These are phyloP conservation scores for Pseudoatta argentina DNA, from an alignment of 1,140 invertebrate genomes.

Conservation along the genomic window DNA sequence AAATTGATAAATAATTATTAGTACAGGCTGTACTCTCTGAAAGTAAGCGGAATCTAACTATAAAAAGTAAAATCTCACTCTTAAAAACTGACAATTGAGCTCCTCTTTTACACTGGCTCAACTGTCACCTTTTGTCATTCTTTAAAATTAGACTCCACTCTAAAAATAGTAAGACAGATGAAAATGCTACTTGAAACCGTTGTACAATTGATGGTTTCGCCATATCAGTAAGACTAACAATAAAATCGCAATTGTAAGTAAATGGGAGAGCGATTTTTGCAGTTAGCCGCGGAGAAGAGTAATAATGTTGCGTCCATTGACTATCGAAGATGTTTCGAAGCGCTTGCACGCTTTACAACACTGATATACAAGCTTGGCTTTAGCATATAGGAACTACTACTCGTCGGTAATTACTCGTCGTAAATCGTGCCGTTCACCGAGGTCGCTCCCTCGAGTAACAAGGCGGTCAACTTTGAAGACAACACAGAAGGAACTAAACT, in stretches of 20 bases:
- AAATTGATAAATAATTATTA: neutral
- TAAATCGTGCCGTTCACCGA: slow-evolving; percentile 76
- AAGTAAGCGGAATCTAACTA: too few species aligned
- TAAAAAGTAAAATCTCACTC: too few species aligned
- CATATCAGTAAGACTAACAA: neutral
- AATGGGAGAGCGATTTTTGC: slow-evolving; percentile 8
- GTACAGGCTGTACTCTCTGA: too few species aligned
- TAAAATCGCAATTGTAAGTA: slow-evolving; percentile 31
- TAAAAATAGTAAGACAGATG: neutral
- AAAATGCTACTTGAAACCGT: neutral
- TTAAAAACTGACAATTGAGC: too few species aligned
- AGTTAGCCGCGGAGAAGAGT: slow-evolving; percentile 32
- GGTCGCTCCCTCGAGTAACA: slow-evolving; percentile 73
- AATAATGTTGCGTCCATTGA: slow-evolving; percentile 52
- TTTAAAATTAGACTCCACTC: too few species aligned
- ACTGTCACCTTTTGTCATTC: too few species aligned
- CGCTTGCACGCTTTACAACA: slow-evolving; percentile 1
- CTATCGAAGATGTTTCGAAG: slow-evolving; percentile 51
- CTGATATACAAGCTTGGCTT: slow-evolving; percentile 63
- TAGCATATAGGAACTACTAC: slow-evolving; percentile 59
- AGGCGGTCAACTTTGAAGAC: slow-evolving; percentile 73
- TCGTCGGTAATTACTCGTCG: slow-evolving; percentile 76
- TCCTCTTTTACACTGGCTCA: too few species aligned
- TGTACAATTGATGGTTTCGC: neutral
- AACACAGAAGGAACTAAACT: slow-evolving; percentile 50